Percentiles rank a stretch among this genome's conserved stretches.
Evolutionary conservation across 2,888 invertebrate species (phyloP).

Genomic region (Harpagoxenus sublaevis): DNA sequence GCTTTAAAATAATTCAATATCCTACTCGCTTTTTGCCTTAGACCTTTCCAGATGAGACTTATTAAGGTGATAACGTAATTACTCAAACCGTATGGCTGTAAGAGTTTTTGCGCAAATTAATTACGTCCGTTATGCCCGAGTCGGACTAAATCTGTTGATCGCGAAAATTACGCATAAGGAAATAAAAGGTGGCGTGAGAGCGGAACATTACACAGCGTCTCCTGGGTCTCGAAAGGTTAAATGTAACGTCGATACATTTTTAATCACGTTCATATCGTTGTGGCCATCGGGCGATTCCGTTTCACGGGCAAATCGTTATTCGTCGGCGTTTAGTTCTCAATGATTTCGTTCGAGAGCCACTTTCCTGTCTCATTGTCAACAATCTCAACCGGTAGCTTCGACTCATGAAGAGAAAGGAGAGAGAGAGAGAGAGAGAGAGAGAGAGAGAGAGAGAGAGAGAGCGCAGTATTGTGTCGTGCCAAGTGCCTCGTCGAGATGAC

Average conservation of each 20-base stretch:
- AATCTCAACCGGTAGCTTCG: conserved; percentile 37
- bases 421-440: neutral
- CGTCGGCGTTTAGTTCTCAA: conserved; percentile 22
- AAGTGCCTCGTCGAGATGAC: conserved; percentile 44
- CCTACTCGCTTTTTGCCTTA: conserved; percentile 1
- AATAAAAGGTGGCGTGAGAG: conserved; percentile 12
- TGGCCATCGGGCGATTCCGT: conserved; percentile 38
- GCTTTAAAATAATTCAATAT: conserved; percentile 45
- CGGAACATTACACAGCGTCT: conserved; percentile 18
- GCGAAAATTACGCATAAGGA: conserved; percentile 12
- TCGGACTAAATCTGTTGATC: conserved; percentile 19
- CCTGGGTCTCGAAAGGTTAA: conserved; percentile 33
- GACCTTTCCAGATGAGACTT: conserved; percentile 12
- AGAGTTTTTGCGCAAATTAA: conserved; percentile 30
- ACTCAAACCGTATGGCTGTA: neutral
- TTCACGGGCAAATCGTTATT: conserved; percentile 38
- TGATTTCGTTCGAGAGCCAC: conserved; percentile 30
- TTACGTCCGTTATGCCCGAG: conserved; percentile 21
- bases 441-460: neutral
- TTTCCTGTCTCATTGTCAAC: conserved; percentile 49
- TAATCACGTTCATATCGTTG: conserved; percentile 36
- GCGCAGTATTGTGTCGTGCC: conserved; percentile 45
- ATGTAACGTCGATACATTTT: conserved; percentile 53
- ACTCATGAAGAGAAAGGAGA: neutral
- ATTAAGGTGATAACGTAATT: conserved; percentile 34